Evolutionary conservation across 1,140 invertebrate genomes (phyloP).

Genomic region (Solenopsis invicta): DNA sequence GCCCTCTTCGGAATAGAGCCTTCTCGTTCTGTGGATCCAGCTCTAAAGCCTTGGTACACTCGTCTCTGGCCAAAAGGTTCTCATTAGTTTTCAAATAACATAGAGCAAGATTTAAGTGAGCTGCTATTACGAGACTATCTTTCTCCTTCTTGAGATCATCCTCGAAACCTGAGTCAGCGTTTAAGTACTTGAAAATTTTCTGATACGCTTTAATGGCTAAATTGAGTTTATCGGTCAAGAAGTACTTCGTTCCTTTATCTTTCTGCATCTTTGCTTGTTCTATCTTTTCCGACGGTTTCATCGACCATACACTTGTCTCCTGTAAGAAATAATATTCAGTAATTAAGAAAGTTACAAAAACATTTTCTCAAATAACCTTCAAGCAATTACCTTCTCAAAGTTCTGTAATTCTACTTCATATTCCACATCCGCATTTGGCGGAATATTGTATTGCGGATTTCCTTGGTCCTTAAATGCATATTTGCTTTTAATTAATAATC

Average conservation of each 20-base stretch:
- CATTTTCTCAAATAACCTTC: slow-evolving; percentile 26
- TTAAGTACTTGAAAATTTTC: slow-evolving; percentile 88
- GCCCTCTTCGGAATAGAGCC: slow-evolving; percentile 95
- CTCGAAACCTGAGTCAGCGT: slow-evolving; percentile 84
- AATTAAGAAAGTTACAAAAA: slow-evolving; percentile 19
- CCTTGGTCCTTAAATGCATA: slow-evolving; percentile 94
- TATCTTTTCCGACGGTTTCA: slow-evolving; percentile 93
- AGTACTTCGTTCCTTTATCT: slow-evolving; percentile 96
- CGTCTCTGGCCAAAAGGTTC: slow-evolving; percentile 90
- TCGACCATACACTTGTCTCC: slow-evolving; percentile 93
- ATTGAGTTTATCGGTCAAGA: slow-evolving; percentile 92
- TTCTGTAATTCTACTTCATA: slow-evolving; percentile 94
- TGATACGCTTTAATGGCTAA: slow-evolving; percentile 97
- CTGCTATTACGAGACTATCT: slow-evolving; percentile 90
- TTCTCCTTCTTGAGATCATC: slow-evolving; percentile 84
- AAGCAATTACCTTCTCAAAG: slow-evolving; percentile 92
- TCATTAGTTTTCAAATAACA: slow-evolving; percentile 95
- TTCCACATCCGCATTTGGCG: slow-evolving; percentile 92
- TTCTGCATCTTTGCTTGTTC: slow-evolving; percentile 94
- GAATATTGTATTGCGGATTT: slow-evolving; percentile 91
- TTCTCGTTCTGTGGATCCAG: slow-evolving; percentile 95
- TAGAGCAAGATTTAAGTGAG: slow-evolving; percentile 94
- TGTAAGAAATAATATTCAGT: slow-evolving; percentile 76
- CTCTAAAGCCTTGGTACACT: slow-evolving; percentile 91
- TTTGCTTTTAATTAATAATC: slow-evolving; percentile 91